Conservation (phyloP, 2,113 vertebrate genomes). For the Ammodytes marinus region DNA sequence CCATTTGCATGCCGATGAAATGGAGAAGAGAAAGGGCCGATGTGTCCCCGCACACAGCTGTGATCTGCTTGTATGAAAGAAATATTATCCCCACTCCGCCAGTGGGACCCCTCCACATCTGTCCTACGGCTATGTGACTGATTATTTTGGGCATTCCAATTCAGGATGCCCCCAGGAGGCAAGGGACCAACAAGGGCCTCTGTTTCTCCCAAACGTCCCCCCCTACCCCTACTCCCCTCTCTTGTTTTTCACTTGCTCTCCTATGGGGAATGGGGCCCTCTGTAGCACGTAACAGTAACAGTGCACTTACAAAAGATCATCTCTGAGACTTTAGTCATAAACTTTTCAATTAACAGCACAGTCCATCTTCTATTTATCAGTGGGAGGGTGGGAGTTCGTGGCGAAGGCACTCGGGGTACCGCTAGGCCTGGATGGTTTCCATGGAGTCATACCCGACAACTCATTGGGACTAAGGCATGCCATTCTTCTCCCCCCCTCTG, state of each 20-base stretch:
- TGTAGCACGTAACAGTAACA: constrained; percentile 48
- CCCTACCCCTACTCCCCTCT: constrained; percentile 18
- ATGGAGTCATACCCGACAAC: constrained; percentile 85
- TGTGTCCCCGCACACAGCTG: constrained; percentile 83
- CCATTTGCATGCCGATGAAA: constrained; percentile 77
- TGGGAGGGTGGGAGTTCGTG: constrained; percentile 60
- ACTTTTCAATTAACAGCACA: constrained; percentile 73
- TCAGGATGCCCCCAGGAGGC: constrained; percentile 79
- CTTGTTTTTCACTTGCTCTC: constrained; percentile 68
- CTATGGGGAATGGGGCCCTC: constrained; percentile 70
- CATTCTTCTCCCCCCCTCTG: constrained; percentile 75
- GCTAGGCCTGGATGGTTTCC: constrained; percentile 86
- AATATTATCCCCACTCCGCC: constrained; percentile 78
- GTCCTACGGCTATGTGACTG: constrained; percentile 77
- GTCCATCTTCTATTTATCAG: constrained; percentile 79
- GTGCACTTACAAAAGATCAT: constrained; percentile 74
- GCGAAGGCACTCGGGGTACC: constrained; percentile 36
- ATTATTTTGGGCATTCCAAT: constrained; percentile 82
- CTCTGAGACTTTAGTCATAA: constrained; percentile 80
- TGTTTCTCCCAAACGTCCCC: constrained; percentile 44
- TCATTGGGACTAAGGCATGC: constrained; percentile 73
- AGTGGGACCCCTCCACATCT: constrained; percentile 81
- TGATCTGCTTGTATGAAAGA: constrained; percentile 78
- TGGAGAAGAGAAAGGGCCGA: constrained; percentile 64
- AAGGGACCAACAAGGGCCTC: constrained; percentile 76